Conservation (phyloP, 2,888 invertebrate species). For the Mesodorylaimus sp. region DNA sequence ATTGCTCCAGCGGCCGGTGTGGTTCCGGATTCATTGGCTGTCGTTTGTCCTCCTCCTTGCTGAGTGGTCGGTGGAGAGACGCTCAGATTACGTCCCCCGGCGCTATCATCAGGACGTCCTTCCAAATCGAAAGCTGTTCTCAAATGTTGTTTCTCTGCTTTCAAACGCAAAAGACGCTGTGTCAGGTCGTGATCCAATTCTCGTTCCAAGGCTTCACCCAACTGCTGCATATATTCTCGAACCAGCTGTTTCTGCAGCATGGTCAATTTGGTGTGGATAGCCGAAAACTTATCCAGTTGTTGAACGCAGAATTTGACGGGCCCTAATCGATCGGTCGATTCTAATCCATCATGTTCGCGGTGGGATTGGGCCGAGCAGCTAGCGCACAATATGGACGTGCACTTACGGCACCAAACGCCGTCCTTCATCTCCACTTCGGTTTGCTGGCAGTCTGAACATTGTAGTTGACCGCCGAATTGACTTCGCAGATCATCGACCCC, state of each 20-base stretch:
- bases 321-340: background rate
- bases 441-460: conserved; percentile 7
- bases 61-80: too few species aligned
- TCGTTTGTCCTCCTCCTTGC: too few species aligned
- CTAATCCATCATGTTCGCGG: background rate
- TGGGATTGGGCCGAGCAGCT: background rate
- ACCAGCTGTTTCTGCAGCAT: conserved; percentile 9
- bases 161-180: conserved; percentile 6
- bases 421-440: background rate
- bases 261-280: conserved; percentile 10
- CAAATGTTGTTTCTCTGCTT: conserved; percentile 8
- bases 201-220: conserved; percentile 4
- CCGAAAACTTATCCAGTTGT: conserved; percentile 10
- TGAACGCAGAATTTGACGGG: conserved; percentile 7
- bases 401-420: background rate
- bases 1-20: conserved; percentile 5
- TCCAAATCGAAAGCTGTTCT: conserved; percentile 6
- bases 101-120: too few species aligned
- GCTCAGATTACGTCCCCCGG: too few species aligned
- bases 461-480: background rate
- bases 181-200: conserved; percentile 7
- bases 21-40: background rate
- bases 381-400: background rate
- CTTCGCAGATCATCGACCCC: conserved; percentile 3
- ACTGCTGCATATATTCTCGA: conserved; percentile 3